A percentile compares a stretch with the other conserved stretches of the same genome.
Evolutionary conservation across 1,140 invertebrate genomes (phyloP).

Genomic region (Amyelois transitella): DNA sequence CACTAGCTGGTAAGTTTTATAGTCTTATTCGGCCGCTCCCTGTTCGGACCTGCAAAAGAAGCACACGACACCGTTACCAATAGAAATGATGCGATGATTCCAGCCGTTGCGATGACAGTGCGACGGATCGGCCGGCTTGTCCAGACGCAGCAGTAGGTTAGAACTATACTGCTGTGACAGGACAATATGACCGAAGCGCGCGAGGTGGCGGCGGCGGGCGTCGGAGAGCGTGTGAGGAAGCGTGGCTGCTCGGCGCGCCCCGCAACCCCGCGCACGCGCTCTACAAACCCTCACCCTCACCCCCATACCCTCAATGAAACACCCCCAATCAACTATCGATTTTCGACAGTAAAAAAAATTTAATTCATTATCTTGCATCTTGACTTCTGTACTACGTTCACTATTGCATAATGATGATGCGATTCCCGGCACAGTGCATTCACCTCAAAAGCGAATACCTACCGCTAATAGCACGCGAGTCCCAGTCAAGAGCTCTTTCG

Average conservation of each 20-base stretch:
- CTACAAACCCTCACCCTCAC: slow-evolving; percentile 24
- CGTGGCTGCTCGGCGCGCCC: slow-evolving; percentile 43
- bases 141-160: slow-evolving; percentile 90
- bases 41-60: slow-evolving; percentile 13
- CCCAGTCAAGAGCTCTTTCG: not conserved
- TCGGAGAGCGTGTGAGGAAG: slow-evolving; percentile 55
- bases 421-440: not conserved
- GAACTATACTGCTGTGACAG: slow-evolving; percentile 93
- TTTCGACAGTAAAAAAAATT: slow-evolving; percentile 51
- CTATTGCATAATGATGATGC: not conserved
- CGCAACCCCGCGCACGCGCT: slow-evolving; percentile 32
- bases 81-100: slow-evolving; percentile 4
- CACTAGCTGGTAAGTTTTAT: slow-evolving; percentile 7
- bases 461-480: too few relatives aligned
- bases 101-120: slow-evolving; percentile 23
- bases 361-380: slow-evolving; percentile 28
- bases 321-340: slow-evolving; percentile 68
- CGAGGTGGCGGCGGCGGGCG: slow-evolving; percentile 47
- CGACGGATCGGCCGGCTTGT: slow-evolving; percentile 81
- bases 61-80: slow-evolving; percentile 8
- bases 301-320: slow-evolving; percentile 53
- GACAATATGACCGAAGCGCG: slow-evolving; percentile 88
- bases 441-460: too few relatives aligned
- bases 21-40: slow-evolving; percentile 3
- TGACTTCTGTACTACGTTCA: not conserved